Conservation (phyloP, 92 coral and sea anemone genomes). For the Actinostola sp. region DNA sequence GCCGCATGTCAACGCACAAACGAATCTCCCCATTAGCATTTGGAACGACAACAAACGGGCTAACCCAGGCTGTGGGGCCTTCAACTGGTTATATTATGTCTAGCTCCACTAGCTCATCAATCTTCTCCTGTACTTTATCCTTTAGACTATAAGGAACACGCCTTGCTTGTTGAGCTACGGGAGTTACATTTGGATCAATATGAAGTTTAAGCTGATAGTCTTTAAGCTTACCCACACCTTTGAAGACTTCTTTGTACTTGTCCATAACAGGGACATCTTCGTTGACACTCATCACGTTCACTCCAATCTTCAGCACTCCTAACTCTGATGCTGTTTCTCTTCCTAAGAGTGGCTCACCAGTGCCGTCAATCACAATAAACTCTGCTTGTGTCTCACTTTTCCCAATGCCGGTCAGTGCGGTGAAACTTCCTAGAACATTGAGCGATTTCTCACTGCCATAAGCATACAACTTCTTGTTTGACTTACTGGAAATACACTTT, state of each 20-base stretch:
- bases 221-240: slow-evolving; percentile 30
- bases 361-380: slow-evolving; percentile 17
- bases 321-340: slow-evolving; percentile 13
- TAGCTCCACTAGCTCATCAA: slow-evolving; percentile 25
- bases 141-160: slow-evolving; percentile 28
- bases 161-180: slow-evolving; percentile 32
- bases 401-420: too few relatives aligned
- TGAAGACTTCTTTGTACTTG: slow-evolving; percentile 10
- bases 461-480: slow-evolving; percentile 13
- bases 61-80: slow-evolving; percentile 22
- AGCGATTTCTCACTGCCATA: slow-evolving; percentile 31
- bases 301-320: slow-evolving; percentile 1
- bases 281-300: slow-evolving; percentile 8
- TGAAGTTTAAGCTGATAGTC: slow-evolving; percentile 24
- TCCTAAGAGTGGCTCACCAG: slow-evolving; percentile 29
- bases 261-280: neutral
- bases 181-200: slow-evolving; percentile 19
- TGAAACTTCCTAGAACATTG: slow-evolving; percentile 15
- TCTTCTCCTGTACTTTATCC: slow-evolving; percentile 33
- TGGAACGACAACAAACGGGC: neutral
- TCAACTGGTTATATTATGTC: slow-evolving; percentile 23
- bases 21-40: neutral
- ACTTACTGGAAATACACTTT: slow-evolving; percentile 1
- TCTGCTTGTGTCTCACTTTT: slow-evolving; percentile 13
- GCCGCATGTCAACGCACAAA: neutral